Evolutionary conservation across 1,140 invertebrate species (phyloP), one percentile per base, ranked within the genome.

Genomic region (Maniola jurtina): DNA sequence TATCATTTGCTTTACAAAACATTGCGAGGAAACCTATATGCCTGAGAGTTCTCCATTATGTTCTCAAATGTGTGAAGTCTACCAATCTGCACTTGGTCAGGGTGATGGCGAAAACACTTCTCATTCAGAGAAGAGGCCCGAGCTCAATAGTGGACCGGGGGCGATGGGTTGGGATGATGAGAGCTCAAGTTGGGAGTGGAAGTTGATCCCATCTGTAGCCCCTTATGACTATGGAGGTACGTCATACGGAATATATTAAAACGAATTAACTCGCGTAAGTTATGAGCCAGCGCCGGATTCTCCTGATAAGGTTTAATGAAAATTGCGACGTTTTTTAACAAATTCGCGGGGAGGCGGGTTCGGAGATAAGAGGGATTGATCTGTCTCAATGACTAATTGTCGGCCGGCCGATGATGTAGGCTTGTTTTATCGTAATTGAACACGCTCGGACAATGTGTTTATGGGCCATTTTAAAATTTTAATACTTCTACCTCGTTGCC

Each of bases 221-320:
- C 13, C 42, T 45, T 45, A 45, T 9, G 9, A n/a, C 42, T 13
- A 45, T 45, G 42, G 5, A 45, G 42, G 42, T 13, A 11, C 64
- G 66, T 57, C 61, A 70, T 71, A 76, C 66, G 68, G 70, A 72
- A 68, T 69, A 86, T 88, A 84, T 88, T 87, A 88, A 87, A 86
- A 84, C 78, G 80, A 83, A 88, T 88, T 87, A 88, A 83, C 78
- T 78, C 69, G 73, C 67, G 66, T 84, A 88, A 88, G 76, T 88
- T 87, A 89, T 76, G 83, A 80, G 71, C 71, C 69, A 60, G 58
- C 54, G 57, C 63, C 75, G 73, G 76, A 82, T 80, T 61, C 67
- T 64, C 58, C 62, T 73, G 84, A 88, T 87, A 89, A 85, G 79
- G 71, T 70, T 82, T 83, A 86, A 88, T 87, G 87, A 84, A 87